Base-by-base conservation (phyloP, 2,888 invertebrate genomes). In the Amblyjoppa proteus region DNA sequence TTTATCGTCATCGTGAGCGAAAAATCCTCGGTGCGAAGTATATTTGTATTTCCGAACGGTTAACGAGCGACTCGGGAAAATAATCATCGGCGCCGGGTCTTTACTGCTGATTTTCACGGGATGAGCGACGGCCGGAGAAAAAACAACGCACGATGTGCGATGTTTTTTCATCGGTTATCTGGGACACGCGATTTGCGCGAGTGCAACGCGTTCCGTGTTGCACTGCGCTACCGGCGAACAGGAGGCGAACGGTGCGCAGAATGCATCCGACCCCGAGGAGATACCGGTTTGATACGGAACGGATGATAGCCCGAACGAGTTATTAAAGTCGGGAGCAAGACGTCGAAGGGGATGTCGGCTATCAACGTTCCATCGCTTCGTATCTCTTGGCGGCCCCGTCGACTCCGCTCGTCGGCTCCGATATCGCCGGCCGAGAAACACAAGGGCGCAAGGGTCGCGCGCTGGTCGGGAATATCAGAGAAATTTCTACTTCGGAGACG, bases 291-390 rank as follows among this genome's bases (percentile, higher is more conserved):
- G 79, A 79, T 83, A 56, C 11, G 53, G 61, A 38, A 68, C 64
- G 34, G 79, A 83, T 83, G 79, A 83, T 83, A 79, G 75, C 79
- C 28, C 73, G 58, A 73, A 58, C 58, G 79, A 83, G 79, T 83
- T 79, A 83, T 83, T 79, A 51, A 74, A 66, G 68, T 49, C 41
- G 61, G 78, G 58, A 68, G 56, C 20, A 74, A 83, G 83, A 83
- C 77, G 78, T 83, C 78, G 73, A 78, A 78, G 53, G 61, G 34
- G 51, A 53, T 53, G 53, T 71, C 71, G 51, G 53, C 31, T 71
- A 71, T 71, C 71, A 53, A 53, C 49, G 71, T 71, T 53, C 56
- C 71, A 53, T 31, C 71, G 31, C 34, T 71, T 71, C 20, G 49
- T 31, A 34, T 71, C 53, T 53, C n/a, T 20, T 4, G 9, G 41